Evolutionary conservation across 2,888 invertebrate genomes (phyloP).

Genomic region (Troides aeacus): DNA sequence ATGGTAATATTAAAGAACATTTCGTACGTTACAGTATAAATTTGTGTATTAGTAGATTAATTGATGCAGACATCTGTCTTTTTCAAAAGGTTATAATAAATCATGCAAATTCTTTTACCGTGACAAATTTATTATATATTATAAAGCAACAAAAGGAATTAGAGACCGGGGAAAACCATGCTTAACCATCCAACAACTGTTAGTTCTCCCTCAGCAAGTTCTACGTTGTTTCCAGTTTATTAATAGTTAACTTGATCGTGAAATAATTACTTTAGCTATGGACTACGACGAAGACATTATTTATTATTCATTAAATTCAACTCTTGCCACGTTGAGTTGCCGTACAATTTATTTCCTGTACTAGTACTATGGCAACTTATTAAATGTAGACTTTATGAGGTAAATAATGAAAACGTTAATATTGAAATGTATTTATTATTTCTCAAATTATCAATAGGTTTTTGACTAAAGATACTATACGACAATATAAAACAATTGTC

Average conservation of each 20-base stretch:
- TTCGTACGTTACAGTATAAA: no score
- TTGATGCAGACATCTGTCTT: no score
- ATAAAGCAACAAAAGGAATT: background rate
- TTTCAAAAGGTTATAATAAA: no score
- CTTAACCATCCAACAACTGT: background rate
- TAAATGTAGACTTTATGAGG: background rate
- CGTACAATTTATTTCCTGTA: background rate
- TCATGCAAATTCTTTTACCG: no score
- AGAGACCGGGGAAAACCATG: background rate
- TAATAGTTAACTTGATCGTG: background rate
- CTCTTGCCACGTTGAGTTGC: background rate
- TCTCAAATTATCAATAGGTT: no score
- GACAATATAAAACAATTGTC: no score
- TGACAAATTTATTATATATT: background rate
- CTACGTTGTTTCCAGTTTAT: background rate
- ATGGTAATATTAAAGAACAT: no score
- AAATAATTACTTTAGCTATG: background rate
- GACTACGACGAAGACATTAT: background rate
- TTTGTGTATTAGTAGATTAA: no score
- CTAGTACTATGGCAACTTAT: background rate
- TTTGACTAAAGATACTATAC: no score
- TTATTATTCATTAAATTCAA: conserved; percentile 14
- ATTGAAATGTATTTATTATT: no score
- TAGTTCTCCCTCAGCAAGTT: background rate
- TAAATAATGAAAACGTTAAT: no score